Evolutionary conservation across 2,113 vertebrate species (phyloP).

Genomic region (Anguilla japonica): DNA sequence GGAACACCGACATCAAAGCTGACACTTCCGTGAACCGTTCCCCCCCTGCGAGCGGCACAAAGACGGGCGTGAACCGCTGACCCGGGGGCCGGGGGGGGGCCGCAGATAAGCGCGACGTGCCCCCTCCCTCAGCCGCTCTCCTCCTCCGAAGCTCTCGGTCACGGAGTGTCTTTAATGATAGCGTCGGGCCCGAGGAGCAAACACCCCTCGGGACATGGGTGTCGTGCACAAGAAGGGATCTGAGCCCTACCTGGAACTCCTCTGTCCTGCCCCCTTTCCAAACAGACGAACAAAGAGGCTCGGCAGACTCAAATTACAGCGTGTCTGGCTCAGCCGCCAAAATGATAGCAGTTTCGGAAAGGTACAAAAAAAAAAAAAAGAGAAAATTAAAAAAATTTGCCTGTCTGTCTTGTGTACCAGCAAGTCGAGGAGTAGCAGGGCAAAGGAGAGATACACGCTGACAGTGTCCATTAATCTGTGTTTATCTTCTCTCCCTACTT

Average conservation of each 20-base stretch:
- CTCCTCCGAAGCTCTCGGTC: constrained; percentile 19
- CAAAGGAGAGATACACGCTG: background rate
- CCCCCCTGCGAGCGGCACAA: constrained; percentile 45
- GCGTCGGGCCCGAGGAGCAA: constrained; percentile 10
- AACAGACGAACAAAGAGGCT: background rate
- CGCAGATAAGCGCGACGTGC: constrained; percentile 18
- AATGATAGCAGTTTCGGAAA: background rate
- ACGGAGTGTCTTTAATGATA: constrained; percentile 29
- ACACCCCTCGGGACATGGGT: constrained; percentile 25
- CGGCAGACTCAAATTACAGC: background rate
- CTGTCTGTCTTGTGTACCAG: background rate
- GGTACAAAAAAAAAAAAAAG: background rate
- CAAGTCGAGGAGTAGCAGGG: background rate
- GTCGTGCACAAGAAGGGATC: constrained; percentile 21
- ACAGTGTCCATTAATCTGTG: background rate
- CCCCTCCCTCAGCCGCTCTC: constrained; percentile 3
- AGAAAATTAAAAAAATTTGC: background rate
- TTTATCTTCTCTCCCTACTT: background rate
- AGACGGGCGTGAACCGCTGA: constrained; percentile 48
- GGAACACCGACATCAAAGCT: constrained; percentile 35
- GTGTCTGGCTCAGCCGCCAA: background rate
- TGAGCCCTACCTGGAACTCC: background rate
- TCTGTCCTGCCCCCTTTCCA: background rate
- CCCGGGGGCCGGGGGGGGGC: constrained; percentile 35
- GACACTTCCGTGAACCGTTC: constrained; percentile 24